phyloP scores from a whole-genome alignment of 1,140 invertebrate species.

The fruit fly (Drosophila melanogaster) region Release_6_plus_ISO1_MT NC_004354.4:9332001-9332500 shows the following conservation, averaged over 20 bases:
- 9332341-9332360: conserved; percentile 8
- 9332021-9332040: not conserved
- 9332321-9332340: conserved; percentile 6
- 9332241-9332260: too few species aligned
- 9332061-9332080: too few species aligned
- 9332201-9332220: too few species aligned
- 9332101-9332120: too few species aligned
- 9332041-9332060: too few species aligned
- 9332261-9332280: too few species aligned
- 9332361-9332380: not conserved
- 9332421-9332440: not conserved
- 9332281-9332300: conserved; percentile 1
- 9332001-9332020: not conserved
- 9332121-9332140: too few species aligned
- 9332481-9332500: conserved; percentile 95
- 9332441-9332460: conserved; percentile 88
- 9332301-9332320: conserved; percentile 12
- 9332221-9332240: too few species aligned
- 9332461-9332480: conserved; percentile 92
- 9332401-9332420: conserved; percentile 10
- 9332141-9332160: too few species aligned
- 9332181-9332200: too few species aligned
- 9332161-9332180: too few species aligned
- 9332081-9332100: too few species aligned
- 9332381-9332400: not conserved